These are phyloP conservation scores for Copidosoma floridanum DNA, from an alignment of 1,140 invertebrate genomes.

Conservation along the genomic window DNA sequence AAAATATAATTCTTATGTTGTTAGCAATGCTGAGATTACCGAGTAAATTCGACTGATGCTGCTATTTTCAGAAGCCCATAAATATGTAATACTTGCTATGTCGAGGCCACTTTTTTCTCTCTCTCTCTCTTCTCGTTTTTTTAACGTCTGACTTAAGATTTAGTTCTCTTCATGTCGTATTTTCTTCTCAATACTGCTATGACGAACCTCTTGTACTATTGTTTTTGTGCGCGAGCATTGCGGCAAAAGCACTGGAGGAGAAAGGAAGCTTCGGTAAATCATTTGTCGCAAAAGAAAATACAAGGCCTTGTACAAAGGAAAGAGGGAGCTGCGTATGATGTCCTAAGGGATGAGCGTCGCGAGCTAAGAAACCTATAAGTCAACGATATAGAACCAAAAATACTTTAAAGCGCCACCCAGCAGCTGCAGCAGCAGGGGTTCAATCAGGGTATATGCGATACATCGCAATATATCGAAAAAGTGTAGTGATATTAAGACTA, in stretches of 20 bases:
- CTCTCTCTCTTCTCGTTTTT: conserved; percentile 7
- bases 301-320: no score
- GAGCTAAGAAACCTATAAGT: conserved; percentile 48
- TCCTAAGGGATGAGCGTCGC: conserved; percentile 37
- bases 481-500: no score
- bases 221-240: conserved; percentile 33
- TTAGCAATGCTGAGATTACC: no score
- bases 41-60: background rate
- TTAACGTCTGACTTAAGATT: conserved; percentile 28
- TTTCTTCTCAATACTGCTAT: no score
- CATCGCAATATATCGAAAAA: no score
- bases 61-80: conserved; percentile 47
- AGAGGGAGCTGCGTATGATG: no score
- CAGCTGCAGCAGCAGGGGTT: conserved; percentile 2
- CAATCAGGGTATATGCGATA: background rate
- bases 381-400: conserved; percentile 56
- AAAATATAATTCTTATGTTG: no score
- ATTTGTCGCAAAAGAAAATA: conserved; percentile 56
- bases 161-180: conserved; percentile 22
- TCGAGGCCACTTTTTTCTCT: conserved; percentile 34
- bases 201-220: no score
- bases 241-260: conserved; percentile 39
- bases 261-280: conserved; percentile 51
- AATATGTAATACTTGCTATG: conserved; percentile 55
- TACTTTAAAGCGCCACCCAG: conserved; percentile 55